Evolutionary conservation across 2,797 vertebrate species (phyloP).

Genomic region (Clarias laeviceps): DNA sequence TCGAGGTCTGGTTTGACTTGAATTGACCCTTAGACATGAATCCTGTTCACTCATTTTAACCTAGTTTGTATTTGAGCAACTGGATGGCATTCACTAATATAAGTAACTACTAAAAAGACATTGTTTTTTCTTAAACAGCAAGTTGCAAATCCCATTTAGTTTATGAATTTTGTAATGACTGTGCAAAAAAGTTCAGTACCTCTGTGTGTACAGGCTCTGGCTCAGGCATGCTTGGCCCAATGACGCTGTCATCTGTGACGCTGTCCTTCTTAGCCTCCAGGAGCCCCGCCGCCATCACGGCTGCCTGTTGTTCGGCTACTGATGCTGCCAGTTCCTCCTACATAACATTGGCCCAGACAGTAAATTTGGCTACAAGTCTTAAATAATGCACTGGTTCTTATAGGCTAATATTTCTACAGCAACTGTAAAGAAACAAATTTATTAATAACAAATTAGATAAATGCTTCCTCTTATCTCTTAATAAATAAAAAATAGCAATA

Average conservation of each 20-base stretch:
- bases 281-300: conserved; percentile 73
- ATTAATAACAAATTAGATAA: not conserved
- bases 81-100: not conserved
- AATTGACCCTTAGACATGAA: too few relatives aligned
- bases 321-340: conserved; percentile 83
- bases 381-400: not conserved
- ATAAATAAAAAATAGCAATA: not conserved
- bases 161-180: not conserved
- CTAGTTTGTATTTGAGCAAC: too few relatives aligned
- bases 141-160: not conserved
- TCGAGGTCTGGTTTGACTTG: too few relatives aligned
- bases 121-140: not conserved
- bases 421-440: not conserved
- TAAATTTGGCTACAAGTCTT: not conserved
- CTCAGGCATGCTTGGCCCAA: conserved; percentile 82
- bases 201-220: conserved; percentile 74
- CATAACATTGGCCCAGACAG: not conserved
- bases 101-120: too few relatives aligned
- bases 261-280: conserved; percentile 76
- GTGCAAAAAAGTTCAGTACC: conserved; percentile 46
- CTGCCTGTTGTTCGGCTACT: conserved; percentile 79
- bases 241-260: conserved; percentile 70
- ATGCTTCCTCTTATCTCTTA: not conserved
- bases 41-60: not conserved
- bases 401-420: not conserved